A percentile compares a stretch with the other conserved stretches of the same genome.
Conservation (phyloP, 1,140 invertebrate genomes). For the Lordiphosa mommai region DNA sequence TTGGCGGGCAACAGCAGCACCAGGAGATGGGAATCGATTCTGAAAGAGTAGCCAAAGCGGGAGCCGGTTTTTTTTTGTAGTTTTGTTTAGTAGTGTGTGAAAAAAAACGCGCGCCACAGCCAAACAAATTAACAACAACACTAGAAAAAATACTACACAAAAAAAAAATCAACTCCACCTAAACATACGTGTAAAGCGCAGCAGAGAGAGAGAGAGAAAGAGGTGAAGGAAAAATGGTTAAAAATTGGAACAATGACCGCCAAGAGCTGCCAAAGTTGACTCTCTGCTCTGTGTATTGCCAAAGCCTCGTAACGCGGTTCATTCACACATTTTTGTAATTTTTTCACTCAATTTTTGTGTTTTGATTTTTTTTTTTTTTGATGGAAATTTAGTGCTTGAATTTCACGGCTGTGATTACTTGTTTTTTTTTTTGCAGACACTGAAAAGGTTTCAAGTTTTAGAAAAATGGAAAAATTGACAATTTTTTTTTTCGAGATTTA, state of each 20-base stretch:
- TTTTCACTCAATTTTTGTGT: slow-evolving; percentile 26
- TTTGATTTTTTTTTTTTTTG: slow-evolving; percentile 12
- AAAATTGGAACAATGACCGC: slow-evolving; percentile 74
- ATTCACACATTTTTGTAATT: slow-evolving; percentile 64
- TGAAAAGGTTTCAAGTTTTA: too few relatives aligned
- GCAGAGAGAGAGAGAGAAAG: slow-evolving; percentile 7
- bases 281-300: slow-evolving; percentile 11
- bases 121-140: slow-evolving; percentile 75
- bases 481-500: too few relatives aligned
- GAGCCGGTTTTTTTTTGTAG: slow-evolving; percentile 33
- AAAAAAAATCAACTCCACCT: slow-evolving; percentile 27
- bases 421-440: too few relatives aligned
- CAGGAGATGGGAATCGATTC: slow-evolving; percentile 21
- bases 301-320: slow-evolving; percentile 40
- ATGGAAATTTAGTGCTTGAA: slow-evolving; percentile 43
- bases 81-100: slow-evolving; percentile 59
- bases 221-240: slow-evolving; percentile 52
- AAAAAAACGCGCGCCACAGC: slow-evolving; percentile 49
- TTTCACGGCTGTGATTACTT: slow-evolving; percentile 38
- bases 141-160: slow-evolving; percentile 49
- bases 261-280: slow-evolving; percentile 39
- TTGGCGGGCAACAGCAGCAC: slow-evolving; percentile 13
- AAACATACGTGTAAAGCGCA: slow-evolving; percentile 9
- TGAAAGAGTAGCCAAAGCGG: background rate
- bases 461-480: too few relatives aligned